A percentile compares a stretch with the other conserved stretches of the same genome.
These are phyloP conservation scores for Lottia gigantea DNA, from an alignment of 2,888 invertebrate species.

Conservation along the genomic window DNA sequence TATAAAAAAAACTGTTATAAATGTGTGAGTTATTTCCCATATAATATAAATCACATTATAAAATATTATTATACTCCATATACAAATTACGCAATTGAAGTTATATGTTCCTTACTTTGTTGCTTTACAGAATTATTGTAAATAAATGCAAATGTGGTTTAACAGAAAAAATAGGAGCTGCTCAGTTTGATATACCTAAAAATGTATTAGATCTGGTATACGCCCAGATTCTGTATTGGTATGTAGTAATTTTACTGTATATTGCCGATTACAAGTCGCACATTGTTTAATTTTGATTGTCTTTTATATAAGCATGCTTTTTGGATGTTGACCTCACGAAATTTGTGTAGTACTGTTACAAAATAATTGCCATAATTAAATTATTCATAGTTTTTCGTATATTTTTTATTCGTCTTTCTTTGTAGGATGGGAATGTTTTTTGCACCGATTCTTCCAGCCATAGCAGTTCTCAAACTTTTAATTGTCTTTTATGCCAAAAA, in stretches of 20 bases:
- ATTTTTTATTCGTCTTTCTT: slow-evolving; percentile 18
- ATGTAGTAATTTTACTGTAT: slow-evolving; percentile 1
- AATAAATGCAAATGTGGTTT: slow-evolving; percentile 42
- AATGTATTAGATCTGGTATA: slow-evolving; percentile 70
- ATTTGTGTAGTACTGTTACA: background rate
- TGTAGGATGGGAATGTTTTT: slow-evolving; percentile 81
- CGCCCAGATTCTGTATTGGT: slow-evolving; percentile 28
- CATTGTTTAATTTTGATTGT: no score
- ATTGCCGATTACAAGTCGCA: no score
- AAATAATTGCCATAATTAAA: no score
- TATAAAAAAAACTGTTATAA: no score
- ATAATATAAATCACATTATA: no score
- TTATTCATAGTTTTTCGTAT: no score
- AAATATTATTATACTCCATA: no score
- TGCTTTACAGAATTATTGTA: slow-evolving; percentile 38
- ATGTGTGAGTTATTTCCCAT: no score
- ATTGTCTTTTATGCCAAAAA: slow-evolving; percentile 83
- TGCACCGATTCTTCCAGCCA: slow-evolving; percentile 81
- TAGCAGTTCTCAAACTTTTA: slow-evolving; percentile 79
- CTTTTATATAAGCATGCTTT: no score
- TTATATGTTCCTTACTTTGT: background rate
- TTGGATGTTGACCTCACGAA: background rate
- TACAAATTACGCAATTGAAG: no score
- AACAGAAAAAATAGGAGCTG: slow-evolving; percentile 45
- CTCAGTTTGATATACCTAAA: slow-evolving; percentile 83